Percentiles rank a stretch among this genome's conserved stretches.
Conservation (phyloP, 2,888 invertebrate species). For the Nemotelus nigrinus region DNA sequence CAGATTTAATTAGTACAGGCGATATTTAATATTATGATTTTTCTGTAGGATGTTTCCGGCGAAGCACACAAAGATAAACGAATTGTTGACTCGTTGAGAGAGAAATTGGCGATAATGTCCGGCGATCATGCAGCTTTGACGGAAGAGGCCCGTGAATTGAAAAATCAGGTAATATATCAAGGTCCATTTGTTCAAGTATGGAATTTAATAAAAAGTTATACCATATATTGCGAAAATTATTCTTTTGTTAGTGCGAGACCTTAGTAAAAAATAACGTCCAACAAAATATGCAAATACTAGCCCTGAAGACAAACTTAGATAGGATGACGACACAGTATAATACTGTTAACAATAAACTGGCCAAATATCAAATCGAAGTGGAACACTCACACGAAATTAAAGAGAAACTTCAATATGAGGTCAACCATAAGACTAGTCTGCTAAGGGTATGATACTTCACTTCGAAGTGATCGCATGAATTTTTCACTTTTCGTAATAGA, state of each 20-base stretch:
- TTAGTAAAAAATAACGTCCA: constrained; percentile 61
- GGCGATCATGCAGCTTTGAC: constrained; percentile 58
- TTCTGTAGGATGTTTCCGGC: constrained; percentile 62
- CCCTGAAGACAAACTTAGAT: constrained; percentile 61
- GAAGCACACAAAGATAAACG: constrained; percentile 62
- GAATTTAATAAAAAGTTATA: background rate
- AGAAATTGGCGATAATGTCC: constrained; percentile 57
- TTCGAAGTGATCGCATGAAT: background rate
- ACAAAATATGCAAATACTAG: constrained; percentile 62
- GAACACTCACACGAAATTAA: constrained; percentile 61
- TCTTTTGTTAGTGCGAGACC: constrained; percentile 55
- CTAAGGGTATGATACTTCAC: constrained; percentile 56
- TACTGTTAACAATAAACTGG: constrained; percentile 60
- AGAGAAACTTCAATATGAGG: constrained; percentile 59
- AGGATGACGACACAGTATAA: constrained; percentile 61
- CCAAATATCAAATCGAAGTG: constrained; percentile 60
- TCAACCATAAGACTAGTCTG: constrained; percentile 59
- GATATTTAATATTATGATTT: constrained; percentile 57
- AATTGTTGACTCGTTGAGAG: constrained; percentile 58
- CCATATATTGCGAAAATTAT: background rate
- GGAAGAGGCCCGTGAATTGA: constrained; percentile 58
- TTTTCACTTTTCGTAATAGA: constrained; percentile 49
- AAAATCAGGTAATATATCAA: constrained; percentile 51
- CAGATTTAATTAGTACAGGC: background rate
- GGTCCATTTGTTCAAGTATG: too few relatives aligned